A percentile compares a stretch with the other conserved stretches of the same genome.
Evolutionary conservation across 92 coral and sea anemone species (phyloP).

Genomic region (Parazoanthus swiftii): DNA sequence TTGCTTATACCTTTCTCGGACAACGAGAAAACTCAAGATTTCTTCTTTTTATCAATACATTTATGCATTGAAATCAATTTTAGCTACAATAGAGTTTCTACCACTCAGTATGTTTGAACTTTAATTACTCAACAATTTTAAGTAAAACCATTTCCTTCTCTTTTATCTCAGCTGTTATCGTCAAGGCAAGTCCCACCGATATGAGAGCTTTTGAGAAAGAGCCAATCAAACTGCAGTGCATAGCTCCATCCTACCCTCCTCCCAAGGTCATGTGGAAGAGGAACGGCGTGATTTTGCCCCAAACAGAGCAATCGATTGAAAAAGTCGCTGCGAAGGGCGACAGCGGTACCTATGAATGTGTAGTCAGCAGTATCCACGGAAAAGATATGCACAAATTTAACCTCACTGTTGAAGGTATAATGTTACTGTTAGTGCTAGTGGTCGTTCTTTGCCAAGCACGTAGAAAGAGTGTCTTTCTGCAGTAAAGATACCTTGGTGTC

Average conservation of each 20-base stretch:
- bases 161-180: background rate
- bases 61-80: no score
- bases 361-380: constrained; percentile 30
- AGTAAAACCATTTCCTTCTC: background rate
- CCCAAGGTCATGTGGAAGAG: constrained; percentile 18
- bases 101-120: no score
- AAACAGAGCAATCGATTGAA: background rate
- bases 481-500: no score
- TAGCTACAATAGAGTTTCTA: no score
- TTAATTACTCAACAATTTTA: no score
- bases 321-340: background rate
- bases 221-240: constrained; percentile 12
- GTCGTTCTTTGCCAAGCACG: background rate
- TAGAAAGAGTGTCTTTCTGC: no score
- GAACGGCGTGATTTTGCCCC: constrained; percentile 7
- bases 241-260: constrained; percentile 20
- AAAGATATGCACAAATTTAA: background rate
- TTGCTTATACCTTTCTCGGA: no score
- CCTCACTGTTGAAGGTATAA: constrained; percentile 1
- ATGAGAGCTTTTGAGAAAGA: constrained; percentile 17
- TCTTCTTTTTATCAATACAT: no score
- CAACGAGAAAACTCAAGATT: no score
- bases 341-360: constrained; percentile 11
- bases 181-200: background rate
- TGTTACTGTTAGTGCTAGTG: background rate